Evolutionary conservation across 2,797 vertebrate species (phyloP), one percentile per base, ranked within the genome.

Genomic region (Anguilla pacifica): DNA sequence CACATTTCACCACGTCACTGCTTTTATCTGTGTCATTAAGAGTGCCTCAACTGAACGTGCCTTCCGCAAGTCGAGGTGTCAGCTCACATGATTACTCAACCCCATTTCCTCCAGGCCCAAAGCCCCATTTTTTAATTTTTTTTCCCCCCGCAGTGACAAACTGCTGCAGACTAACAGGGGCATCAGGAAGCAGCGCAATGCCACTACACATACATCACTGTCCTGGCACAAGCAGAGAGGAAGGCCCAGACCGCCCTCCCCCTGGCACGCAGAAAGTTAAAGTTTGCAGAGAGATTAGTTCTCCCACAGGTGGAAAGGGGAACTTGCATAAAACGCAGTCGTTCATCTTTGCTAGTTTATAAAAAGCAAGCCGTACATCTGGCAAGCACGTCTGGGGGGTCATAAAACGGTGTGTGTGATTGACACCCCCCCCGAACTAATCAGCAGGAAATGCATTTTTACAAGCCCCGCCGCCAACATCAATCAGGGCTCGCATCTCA

Each of bases 371-470:
- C 95, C 88, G 94, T 95, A 94, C 95, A 95, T 96, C 94, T 96
- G 94, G 94, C 92, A 86, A 92, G 92, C 90, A 92, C 35, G 95
- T 93, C 93, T 93, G 93, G 90, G 51, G 91, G 96, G 95, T 95
- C 95, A 96, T 96, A 96, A 96, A 96, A 94, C 95, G 91, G 91
- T 74, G 95, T 95, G 91, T 74, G 95, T 95, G 95, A 96, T 93
- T 95, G 96, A 96, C 96, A 96, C 94, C 93, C 96, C 93, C 96
- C 94, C 95, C 93, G 95, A 97, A 96, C 96, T 95, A 96, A 96
- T 97, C 96, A 96, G 95, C 90, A 95, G 95, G 94, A 96, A 96
- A 96, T 96, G 95, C 95, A 96, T 96, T 96, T 97, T 96, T 96
- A 97, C 95, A 95, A 95, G 94, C 92, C 93, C 94, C 93, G 95